Evolutionary conservation across 2,113 vertebrate genomes (phyloP).

Genomic region (Ptilorrhoa leucosticta): DNA sequence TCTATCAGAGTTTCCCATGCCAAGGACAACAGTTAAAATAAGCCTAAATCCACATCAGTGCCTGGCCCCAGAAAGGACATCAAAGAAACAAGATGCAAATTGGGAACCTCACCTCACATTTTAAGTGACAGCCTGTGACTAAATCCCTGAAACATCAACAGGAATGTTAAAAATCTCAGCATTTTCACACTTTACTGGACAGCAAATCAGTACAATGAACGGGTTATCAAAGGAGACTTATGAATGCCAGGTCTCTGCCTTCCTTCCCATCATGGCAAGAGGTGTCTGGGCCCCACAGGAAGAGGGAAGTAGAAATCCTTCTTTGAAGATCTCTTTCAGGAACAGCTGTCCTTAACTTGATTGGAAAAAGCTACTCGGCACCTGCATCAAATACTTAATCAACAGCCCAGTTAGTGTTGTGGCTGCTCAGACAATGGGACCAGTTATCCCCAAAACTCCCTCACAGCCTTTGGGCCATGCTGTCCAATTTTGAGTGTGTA

Average conservation of each 20-base stretch:
- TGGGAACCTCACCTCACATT: background rate
- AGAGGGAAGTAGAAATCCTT: background rate
- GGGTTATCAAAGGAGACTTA: background rate
- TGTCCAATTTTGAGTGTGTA: background rate
- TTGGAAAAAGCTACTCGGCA: background rate
- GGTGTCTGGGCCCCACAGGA: background rate
- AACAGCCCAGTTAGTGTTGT: background rate
- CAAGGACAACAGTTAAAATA: background rate
- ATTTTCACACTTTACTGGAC: background rate
- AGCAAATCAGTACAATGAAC: background rate
- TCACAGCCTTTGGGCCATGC: background rate
- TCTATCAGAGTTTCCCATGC: background rate
- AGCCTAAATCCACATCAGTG: background rate
- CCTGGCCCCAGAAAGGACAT: background rate
- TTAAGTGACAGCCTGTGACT: background rate
- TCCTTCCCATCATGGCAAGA: fast-evolving
- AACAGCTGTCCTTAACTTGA: background rate
- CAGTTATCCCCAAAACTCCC: background rate
- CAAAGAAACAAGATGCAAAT: background rate
- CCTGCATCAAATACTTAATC: background rate
- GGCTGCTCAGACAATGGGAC: background rate
- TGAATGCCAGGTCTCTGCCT: background rate
- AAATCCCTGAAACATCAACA: background rate
- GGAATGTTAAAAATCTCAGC: background rate
- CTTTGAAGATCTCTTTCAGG: background rate